phyloP scores from a whole-genome alignment of 2,888 invertebrate species.

The Hypsopygia costalis region DNA sequence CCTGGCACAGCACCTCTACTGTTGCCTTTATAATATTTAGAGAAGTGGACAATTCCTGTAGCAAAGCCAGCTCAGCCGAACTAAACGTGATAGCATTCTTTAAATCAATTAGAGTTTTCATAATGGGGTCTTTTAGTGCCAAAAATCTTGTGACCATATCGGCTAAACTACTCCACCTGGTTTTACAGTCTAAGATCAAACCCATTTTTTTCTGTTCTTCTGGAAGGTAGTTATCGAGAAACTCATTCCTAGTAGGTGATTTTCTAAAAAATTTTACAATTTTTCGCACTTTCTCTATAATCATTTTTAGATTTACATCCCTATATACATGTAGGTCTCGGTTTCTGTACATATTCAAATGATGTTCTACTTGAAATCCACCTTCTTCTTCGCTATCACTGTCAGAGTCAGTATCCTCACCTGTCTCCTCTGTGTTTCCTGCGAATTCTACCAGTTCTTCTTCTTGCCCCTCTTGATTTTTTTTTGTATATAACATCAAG shows the following conservation, averaged over 20 bases:
- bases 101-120: slow-evolving; percentile 1
- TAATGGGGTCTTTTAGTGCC: neutral
- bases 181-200: neutral
- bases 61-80: no score
- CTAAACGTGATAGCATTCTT: neutral
- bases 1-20: no score
- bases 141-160: neutral
- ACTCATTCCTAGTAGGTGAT: neutral
- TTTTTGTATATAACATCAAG: neutral
- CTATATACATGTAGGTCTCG: no score
- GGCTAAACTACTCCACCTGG: neutral
- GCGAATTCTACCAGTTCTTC: no score
- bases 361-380: neutral
- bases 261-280: neutral
- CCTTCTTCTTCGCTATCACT: neutral
- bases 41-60: no score
- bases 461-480: no score
- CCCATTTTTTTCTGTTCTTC: neutral
- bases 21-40: no score
- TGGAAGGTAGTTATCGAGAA: neutral
- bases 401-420: no score
- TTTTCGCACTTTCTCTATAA: neutral
- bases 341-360: neutral
- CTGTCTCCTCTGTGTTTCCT: no score
- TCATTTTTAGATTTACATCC: no score